Conservation (phyloP, 2,797 vertebrate species). For the Hippopotamyrus pictus region DNA sequence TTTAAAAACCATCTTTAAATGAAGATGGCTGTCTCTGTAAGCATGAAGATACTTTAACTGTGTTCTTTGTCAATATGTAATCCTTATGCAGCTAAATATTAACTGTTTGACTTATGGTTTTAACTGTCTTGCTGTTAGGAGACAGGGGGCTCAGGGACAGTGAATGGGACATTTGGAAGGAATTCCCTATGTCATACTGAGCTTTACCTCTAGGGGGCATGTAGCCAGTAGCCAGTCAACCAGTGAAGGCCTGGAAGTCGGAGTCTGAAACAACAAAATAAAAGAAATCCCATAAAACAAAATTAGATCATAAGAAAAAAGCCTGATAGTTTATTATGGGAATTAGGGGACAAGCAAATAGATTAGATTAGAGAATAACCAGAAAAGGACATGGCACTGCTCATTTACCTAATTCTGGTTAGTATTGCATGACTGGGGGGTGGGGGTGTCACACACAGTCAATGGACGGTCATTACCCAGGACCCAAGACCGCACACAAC, state of each 20-base stretch:
- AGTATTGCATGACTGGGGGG: neutral
- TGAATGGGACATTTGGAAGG: neutral
- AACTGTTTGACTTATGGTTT: neutral
- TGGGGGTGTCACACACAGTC: neutral
- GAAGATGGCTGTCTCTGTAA: neutral
- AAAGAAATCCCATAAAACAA: slow-evolving; percentile 34
- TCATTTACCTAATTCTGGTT: neutral
- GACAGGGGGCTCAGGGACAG: neutral
- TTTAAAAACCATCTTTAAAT: neutral
- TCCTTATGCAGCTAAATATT: neutral
- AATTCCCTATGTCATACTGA: slow-evolving; percentile 31
- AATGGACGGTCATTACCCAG: neutral
- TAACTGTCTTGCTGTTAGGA: neutral
- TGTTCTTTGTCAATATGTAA: neutral
- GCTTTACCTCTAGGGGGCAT: slow-evolving; percentile 59
- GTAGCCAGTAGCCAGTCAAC: slow-evolving; percentile 51
- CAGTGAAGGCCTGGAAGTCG: slow-evolving; percentile 74
- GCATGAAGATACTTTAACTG: neutral
- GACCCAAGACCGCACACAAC: neutral
- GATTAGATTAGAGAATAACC: neutral
- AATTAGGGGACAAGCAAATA: neutral
- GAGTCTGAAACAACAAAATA: slow-evolving; percentile 69
- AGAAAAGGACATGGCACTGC: neutral
- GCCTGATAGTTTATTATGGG: neutral
- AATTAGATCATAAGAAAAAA: neutral